These are phyloP conservation scores for Ctenopoma multispine DNA, from an alignment of 2,797 vertebrate genomes.

Conservation along the genomic window DNA sequence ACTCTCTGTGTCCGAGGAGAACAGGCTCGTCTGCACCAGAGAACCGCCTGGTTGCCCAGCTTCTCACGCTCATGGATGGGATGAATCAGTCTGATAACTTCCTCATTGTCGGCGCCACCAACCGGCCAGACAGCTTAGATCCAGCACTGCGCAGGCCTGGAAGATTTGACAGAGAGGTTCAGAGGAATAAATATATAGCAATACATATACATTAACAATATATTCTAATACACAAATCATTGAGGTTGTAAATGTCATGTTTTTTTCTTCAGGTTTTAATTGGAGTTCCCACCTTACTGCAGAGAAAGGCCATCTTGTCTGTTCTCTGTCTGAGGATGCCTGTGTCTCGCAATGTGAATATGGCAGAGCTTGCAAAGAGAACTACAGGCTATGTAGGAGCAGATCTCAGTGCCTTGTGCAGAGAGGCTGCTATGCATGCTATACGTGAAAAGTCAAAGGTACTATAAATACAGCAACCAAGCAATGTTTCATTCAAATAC, in stretches of 20 bases:
- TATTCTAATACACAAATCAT: neutral
- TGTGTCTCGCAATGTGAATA: conserved; percentile 78
- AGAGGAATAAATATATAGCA: neutral
- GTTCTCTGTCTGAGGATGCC: conserved; percentile 88
- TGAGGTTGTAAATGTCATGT: neutral
- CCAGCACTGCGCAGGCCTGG: conserved; percentile 93
- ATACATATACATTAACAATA: neutral
- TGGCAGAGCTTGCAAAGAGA: conserved; percentile 87
- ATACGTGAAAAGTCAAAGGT: conserved; percentile 85
- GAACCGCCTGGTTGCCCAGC: conserved; percentile 92
- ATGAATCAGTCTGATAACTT: conserved; percentile 80
- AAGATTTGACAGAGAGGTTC: conserved; percentile 95
- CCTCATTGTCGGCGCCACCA: conserved; percentile 91
- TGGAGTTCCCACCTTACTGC: conserved; percentile 88
- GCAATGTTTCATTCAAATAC: rapidly evolving
- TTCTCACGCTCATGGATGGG: conserved; percentile 94
- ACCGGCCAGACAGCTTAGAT: conserved; percentile 91
- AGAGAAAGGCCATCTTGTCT: conserved; percentile 89
- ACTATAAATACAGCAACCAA: conserved; percentile 20
- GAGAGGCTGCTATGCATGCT: conserved; percentile 91
- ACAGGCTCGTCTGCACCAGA: conserved; percentile 82
- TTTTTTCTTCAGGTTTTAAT: conserved; percentile 86
- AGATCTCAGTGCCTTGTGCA: conserved; percentile 93
- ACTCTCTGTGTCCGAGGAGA: conserved; percentile 91
- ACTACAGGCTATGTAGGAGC: conserved; percentile 94